These are phyloP conservation scores for Leuciscus idus DNA, from an alignment of 2,113 vertebrate species.

Conservation along the genomic window DNA sequence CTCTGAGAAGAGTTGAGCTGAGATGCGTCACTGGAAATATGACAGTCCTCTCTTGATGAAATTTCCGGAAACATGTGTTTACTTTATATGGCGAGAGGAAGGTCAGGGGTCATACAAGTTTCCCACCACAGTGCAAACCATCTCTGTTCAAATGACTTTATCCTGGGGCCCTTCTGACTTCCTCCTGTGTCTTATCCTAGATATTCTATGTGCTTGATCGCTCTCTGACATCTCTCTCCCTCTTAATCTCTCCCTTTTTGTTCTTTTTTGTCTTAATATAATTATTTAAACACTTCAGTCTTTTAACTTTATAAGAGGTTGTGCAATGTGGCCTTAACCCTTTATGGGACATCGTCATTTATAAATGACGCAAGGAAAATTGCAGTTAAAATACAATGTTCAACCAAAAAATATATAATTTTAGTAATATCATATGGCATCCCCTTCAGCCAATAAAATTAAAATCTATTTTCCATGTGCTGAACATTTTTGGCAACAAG, in stretches of 20 bases:
- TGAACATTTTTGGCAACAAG: no score
- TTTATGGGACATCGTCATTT: no score
- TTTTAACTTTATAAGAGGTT: not conserved
- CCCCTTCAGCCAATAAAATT: no score
- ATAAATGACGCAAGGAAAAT: no score
- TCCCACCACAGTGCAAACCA: slow-evolving; percentile 49
- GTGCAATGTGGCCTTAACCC: not conserved
- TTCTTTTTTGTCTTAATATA: no score
- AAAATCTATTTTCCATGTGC: no score
- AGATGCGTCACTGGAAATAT: not conserved
- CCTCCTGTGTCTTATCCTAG: not conserved
- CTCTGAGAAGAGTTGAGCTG: not conserved
- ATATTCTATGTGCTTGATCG: not conserved
- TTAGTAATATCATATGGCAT: no score
- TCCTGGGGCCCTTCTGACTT: not conserved
- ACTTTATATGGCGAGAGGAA: slow-evolving; percentile 19
- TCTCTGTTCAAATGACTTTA: slow-evolving; percentile 23
- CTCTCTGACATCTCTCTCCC: slow-evolving; percentile 9
- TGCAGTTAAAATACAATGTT: no score
- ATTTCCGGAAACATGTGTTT: slow-evolving; percentile 53
- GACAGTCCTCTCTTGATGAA: slow-evolving; percentile 21
- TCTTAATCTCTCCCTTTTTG: no score
- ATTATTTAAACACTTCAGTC: not conserved
- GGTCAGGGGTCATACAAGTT: slow-evolving; percentile 46
- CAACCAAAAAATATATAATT: no score